A percentile compares a stretch with the other conserved stretches of the same genome.
These are phyloP conservation scores for Solenopsis invicta DNA, from an alignment of 1,140 invertebrate species.

Conservation along the genomic window DNA sequence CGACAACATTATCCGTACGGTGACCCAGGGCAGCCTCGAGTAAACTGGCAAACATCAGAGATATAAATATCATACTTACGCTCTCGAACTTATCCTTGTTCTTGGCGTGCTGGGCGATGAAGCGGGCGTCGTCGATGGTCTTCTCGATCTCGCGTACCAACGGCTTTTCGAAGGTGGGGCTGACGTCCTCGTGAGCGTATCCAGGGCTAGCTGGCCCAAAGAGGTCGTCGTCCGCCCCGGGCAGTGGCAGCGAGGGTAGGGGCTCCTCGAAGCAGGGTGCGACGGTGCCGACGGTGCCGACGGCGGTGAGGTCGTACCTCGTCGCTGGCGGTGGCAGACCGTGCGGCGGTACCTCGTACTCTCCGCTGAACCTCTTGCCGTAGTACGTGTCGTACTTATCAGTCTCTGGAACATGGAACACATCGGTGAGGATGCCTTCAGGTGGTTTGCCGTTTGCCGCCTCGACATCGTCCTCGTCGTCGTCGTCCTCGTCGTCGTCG, in stretches of 20 bases:
- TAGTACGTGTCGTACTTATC: constrained; percentile 90
- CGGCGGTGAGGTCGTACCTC: constrained; percentile 84
- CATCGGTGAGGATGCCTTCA: constrained; percentile 91
- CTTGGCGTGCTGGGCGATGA: constrained; percentile 97
- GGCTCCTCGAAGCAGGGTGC: constrained; percentile 89
- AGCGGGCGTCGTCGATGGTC: constrained; percentile 95
- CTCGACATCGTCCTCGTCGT: constrained; percentile 87
- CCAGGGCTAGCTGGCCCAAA: constrained; percentile 90
- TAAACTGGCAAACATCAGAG: not conserved
- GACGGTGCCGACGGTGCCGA: constrained; percentile 86
- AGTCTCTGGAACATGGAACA: constrained; percentile 91
- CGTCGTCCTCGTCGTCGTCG: constrained; percentile 85
- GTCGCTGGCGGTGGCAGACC: constrained; percentile 82
- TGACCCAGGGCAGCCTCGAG: not conserved
- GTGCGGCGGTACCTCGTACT: constrained; percentile 90
- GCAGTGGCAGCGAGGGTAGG: constrained; percentile 90
- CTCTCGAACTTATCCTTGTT: constrained; percentile 98
- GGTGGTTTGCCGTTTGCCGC: constrained; percentile 87
- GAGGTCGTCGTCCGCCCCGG: constrained; percentile 92
- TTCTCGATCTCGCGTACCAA: constrained; percentile 93
- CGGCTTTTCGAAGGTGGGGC: constrained; percentile 93
- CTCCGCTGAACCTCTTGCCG: constrained; percentile 90
- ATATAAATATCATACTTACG: constrained; percentile 89
- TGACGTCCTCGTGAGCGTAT: constrained; percentile 89
- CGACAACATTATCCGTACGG: not conserved